These are phyloP conservation scores for Bombus soroeensis DNA, from an alignment of 1,140 invertebrate species.

Conservation along the genomic window DNA sequence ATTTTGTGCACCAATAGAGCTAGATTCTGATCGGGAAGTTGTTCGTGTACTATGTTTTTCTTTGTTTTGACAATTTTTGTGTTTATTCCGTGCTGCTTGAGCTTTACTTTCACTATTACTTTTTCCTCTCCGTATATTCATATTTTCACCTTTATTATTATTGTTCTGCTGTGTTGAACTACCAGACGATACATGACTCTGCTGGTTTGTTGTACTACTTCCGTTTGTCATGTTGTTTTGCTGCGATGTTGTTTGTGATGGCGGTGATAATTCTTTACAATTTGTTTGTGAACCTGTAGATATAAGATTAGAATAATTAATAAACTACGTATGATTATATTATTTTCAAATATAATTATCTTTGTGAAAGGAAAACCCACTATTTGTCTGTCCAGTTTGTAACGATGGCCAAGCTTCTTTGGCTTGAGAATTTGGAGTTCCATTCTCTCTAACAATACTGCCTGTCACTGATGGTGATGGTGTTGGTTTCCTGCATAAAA, in stretches of 20 bases:
- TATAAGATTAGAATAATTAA: conserved; percentile 1
- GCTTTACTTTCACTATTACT: conserved; percentile 82
- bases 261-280: conserved; percentile 78
- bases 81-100: conserved; percentile 80
- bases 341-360: background rate
- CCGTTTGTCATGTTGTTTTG: conserved; percentile 71
- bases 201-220: conserved; percentile 70
- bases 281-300: conserved; percentile 77
- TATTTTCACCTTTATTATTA: conserved; percentile 80
- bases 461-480: conserved; percentile 82
- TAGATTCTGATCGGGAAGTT: conserved; percentile 78
- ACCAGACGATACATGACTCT: conserved; percentile 67
- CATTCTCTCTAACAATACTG: conserved; percentile 79
- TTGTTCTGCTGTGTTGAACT: conserved; percentile 75
- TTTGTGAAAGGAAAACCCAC: conserved; percentile 56
- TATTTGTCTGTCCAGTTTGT: conserved; percentile 81
- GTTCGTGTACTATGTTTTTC: conserved; percentile 78
- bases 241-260: conserved; percentile 72
- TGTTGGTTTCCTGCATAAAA: conserved; percentile 81
- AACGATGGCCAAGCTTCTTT: conserved; percentile 89
- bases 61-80: conserved; percentile 82
- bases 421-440: conserved; percentile 80
- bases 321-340: background rate
- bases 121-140: conserved; percentile 77
- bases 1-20: conserved; percentile 68